phyloP scores from a whole-genome alignment of 2,113 vertebrate species.

The Carettochelys insculpta region DNA sequence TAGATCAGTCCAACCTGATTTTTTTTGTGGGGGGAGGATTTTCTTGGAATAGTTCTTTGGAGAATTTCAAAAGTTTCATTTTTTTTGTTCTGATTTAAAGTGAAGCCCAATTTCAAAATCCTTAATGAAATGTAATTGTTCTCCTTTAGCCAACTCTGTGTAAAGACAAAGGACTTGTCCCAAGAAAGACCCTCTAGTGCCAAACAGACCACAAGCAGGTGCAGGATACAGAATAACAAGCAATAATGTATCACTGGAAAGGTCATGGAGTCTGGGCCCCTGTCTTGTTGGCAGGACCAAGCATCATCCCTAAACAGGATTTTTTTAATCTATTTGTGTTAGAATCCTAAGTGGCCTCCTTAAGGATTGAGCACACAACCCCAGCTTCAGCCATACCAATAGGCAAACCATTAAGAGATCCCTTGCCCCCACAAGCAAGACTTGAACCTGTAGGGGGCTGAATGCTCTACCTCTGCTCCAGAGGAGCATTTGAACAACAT shows the following conservation, averaged over 20 bases:
- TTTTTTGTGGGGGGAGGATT: background rate
- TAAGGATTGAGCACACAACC: no score
- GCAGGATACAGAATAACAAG: rapidly evolving
- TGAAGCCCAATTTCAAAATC: background rate
- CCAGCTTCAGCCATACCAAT: no score
- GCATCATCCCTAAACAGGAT: no score
- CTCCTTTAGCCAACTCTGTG: background rate
- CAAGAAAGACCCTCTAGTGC: background rate
- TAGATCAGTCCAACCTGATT: background rate
- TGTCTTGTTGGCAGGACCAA: no score
- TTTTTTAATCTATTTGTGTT: no score
- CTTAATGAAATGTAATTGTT: background rate
- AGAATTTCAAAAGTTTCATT: background rate
- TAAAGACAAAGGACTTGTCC: rapidly evolving
- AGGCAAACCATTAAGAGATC: no score
- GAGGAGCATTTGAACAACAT: rapidly evolving
- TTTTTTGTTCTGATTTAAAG: background rate
- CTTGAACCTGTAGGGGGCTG: background rate
- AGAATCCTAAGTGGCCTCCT: no score
- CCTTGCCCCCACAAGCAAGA: no score
- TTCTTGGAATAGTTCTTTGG: background rate
- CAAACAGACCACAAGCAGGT: rapidly evolving
- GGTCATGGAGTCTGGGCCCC: no score
- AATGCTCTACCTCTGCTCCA: background rate
- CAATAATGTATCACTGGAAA: no score